Evolutionary conservation across 2,113 vertebrate genomes (phyloP), one percentile per base, ranked within the genome.

Genomic region (Clarias gariepinus): DNA sequence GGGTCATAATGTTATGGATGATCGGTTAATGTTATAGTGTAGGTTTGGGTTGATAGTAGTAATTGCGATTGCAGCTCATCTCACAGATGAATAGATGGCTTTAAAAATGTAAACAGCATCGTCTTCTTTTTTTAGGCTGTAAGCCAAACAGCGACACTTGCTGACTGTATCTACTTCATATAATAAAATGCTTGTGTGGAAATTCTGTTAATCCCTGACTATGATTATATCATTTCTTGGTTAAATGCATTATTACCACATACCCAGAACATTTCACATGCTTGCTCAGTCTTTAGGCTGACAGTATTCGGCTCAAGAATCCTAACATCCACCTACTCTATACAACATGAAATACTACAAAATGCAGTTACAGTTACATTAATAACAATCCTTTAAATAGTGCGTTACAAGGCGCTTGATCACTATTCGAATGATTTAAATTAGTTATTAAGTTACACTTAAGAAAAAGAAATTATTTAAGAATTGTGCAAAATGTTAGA

Each of bases 381-480:
- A 36, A 66, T 77, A 55, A 68, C 1, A 21, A 52, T 58, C 57
- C 57, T 47, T 47, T n/a, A 57, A 60, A 63, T 2, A 57, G 25
- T 53, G 16, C 30, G n/a, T 64, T 55, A 66, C 23, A 8, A 64
- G 71, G 76, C 76, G 64, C 76, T 12, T 79, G 64, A 85, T 23
- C 74, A 25, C 0, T 85, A 64, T 66, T 15, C 66, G n/a, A 80
- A 36, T n/a, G 30, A 80, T 61, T 36, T 61, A 81, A 60, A 61
- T 61, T 81, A 13, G 11, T 60, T 36, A 52, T 58, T 79, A 68
- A 79, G 57, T 80, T 78, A 79, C 30, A 77, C 33, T 83, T 83
- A 16, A 58, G n/a, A n/a, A n/a, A 76, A 74, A 53, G 25, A 83
- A 47, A 61, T 18, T 16, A 28, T 33, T 4, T 11, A 83, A 80